These are phyloP conservation scores for Drosophila falleni DNA, from an alignment of 2,888 invertebrate species.

Conservation along the genomic window DNA sequence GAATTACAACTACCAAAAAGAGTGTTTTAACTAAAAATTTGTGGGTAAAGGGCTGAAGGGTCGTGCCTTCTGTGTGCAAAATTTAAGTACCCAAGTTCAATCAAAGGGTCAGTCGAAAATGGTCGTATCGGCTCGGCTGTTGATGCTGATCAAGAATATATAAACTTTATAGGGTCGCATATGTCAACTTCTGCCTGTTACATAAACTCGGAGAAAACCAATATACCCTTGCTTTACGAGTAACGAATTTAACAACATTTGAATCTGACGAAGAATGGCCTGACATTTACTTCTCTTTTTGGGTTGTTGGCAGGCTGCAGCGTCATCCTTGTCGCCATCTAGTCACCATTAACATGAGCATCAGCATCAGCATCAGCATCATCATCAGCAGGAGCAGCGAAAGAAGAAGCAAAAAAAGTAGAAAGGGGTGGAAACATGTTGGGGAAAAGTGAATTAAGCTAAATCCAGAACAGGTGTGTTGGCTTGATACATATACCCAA, in stretches of 20 bases:
- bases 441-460: constrained; percentile 55
- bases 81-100: neutral
- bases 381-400: constrained; percentile 12
- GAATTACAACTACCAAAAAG: no score
- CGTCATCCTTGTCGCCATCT: constrained; percentile 48
- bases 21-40: no score
- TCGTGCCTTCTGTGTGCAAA: neutral
- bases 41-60: no score
- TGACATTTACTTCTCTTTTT: constrained; percentile 21
- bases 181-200: neutral
- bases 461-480: constrained; percentile 44
- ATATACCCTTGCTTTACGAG: neutral
- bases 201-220: neutral
- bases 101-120: no score
- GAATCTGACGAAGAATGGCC: constrained; percentile 50
- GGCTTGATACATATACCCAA: constrained; percentile 48
- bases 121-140: neutral
- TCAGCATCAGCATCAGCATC: neutral
- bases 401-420: constrained; percentile 2
- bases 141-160: constrained; percentile 14
- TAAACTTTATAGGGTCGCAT: neutral
- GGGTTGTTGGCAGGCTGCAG: constrained; percentile 30
- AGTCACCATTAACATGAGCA: constrained; percentile 26
- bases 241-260: constrained; percentile 52
- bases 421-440: constrained; percentile 12